These are phyloP conservation scores for Sylvilagus floridanus DNA, from an alignment of 2,797 vertebrate species.

Conservation along the genomic window DNA sequence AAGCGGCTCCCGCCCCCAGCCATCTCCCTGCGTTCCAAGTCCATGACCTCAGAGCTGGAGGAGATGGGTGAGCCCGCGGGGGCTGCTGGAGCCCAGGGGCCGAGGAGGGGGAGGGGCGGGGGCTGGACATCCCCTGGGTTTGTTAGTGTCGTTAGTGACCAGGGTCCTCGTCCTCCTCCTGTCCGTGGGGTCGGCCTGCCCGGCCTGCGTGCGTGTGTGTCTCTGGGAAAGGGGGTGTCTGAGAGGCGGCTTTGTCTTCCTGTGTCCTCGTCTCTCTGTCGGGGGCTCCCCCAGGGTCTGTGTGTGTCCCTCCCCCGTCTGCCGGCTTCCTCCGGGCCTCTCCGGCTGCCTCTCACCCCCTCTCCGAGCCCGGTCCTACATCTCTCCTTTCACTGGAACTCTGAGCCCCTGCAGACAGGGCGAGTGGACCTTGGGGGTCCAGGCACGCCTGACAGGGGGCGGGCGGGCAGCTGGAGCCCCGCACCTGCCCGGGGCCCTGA, in stretches of 20 bases:
- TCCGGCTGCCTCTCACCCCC: neutral
- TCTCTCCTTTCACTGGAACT: neutral
- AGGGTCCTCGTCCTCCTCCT: slow-evolving; percentile 69
- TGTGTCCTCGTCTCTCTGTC: slow-evolving; percentile 62
- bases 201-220: slow-evolving; percentile 62
- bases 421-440: neutral
- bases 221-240: slow-evolving; percentile 30
- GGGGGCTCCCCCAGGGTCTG: slow-evolving; percentile 53
- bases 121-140: neutral
- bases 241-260: slow-evolving; percentile 32
- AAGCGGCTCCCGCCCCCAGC: slow-evolving; percentile 94
- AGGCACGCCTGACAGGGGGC: neutral
- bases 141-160: slow-evolving; percentile 73
- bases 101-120: neutral
- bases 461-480: neutral
- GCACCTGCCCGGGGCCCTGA: neutral
- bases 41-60: slow-evolving; percentile 97
- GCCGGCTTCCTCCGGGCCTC: neutral
- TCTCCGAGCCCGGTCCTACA: neutral
- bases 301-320: slow-evolving; percentile 14
- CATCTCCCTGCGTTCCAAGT: slow-evolving; percentile 96
- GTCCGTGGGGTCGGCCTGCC: slow-evolving; percentile 47
- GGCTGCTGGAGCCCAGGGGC: neutral
- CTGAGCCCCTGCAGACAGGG: neutral
- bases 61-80: slow-evolving; percentile 94